Evolutionary conservation across 2,797 vertebrate genomes (phyloP), one percentile per base, ranked within the genome.

Genomic region (Pseudochromis fuscus): DNA sequence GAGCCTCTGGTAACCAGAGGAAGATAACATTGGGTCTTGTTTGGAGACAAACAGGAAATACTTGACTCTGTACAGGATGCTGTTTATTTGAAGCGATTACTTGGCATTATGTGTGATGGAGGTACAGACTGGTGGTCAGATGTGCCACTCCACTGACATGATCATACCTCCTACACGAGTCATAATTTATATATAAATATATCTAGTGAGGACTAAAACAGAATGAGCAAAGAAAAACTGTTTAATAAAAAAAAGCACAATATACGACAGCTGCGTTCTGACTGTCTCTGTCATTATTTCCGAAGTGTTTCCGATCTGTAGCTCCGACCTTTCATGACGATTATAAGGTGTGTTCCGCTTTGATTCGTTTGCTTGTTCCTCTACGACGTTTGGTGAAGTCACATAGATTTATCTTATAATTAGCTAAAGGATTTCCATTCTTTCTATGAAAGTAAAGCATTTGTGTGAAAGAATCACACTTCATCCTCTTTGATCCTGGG

Each of bases 401-500:
- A 33, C 81, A 82, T 76, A 61, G 67, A 77, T 75, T 62, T 87
- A 67, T 89, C 75, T 86, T 87, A 84, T 71, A 79, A 90, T 87
- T 86, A 91, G 91, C 84, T 77, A 77, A 95, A 94, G 86, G 78
- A 89, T 91, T 88, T 93, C 92, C 93, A 91, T 97, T 97, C 97
- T 98, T 98, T 98, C 96, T 96, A 91, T 97, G 97, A 98, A 98
- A 98, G 97, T 94, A 90, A 94, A 94, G 85, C 90, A 91, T 90
- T 91, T 90, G 93, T 94, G 91, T 92, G 93, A 91, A 94, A 83
- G 90, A 93, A 84, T 92, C 94, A 95, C 91, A 81, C 93, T 72
- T 85, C 74, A 77, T 91, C 83, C 88, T 86, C 72, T 76, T 72
- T 86, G 75, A 88, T 76, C 74, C 71, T 67, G 64, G 75, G 58